These are phyloP conservation scores for Ibidorhyncha struthersii DNA, from an alignment of 2,113 vertebrate species.

Conservation along the genomic window DNA sequence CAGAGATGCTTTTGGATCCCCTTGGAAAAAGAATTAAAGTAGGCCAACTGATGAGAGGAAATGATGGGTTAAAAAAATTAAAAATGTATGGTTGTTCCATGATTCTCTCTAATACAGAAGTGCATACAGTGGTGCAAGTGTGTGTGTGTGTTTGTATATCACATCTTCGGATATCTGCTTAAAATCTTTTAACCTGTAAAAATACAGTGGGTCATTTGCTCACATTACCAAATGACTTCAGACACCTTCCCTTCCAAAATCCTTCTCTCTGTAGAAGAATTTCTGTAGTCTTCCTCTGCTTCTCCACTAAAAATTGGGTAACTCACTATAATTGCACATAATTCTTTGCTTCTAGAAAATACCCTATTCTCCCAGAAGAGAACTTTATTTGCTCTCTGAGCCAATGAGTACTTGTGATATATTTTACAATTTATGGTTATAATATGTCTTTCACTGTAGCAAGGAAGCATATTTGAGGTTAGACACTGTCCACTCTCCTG, in stretches of 20 bases:
- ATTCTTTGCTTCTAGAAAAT: background rate
- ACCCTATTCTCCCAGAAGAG: accelerated
- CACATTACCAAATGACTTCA: background rate
- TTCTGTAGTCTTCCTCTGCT: background rate
- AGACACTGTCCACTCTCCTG: background rate
- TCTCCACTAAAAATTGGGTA: background rate
- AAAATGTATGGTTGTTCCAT: background rate
- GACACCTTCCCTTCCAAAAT: background rate
- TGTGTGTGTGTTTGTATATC: background rate
- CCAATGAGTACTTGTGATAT: background rate
- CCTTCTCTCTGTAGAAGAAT: background rate
- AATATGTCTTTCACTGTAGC: background rate
- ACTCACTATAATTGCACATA: background rate
- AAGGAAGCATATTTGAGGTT: background rate
- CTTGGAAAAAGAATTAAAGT: background rate
- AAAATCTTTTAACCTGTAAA: background rate
- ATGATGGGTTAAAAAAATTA: background rate
- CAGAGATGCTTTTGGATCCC: background rate
- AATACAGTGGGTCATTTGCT: background rate
- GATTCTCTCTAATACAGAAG: background rate
- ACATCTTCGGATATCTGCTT: background rate
- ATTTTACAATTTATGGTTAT: background rate
- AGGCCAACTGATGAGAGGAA: background rate
- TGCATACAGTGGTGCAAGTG: background rate
- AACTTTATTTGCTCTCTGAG: background rate